Base-by-base conservation (phyloP, 2,888 invertebrate species). In the Drosophila dives region DNA sequence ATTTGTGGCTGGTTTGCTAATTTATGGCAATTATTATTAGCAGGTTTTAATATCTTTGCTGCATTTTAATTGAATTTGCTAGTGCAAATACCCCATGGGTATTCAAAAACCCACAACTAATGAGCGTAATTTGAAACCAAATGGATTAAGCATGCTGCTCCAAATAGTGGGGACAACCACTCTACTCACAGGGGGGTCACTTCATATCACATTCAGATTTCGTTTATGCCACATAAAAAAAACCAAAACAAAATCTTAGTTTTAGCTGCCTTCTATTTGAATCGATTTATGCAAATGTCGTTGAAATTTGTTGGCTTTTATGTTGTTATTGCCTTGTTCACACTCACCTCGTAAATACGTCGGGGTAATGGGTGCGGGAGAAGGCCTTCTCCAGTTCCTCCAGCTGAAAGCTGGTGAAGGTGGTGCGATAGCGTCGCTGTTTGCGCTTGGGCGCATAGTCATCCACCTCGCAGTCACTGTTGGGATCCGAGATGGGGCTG, bases 361-460 rank as follows among this genome's bases (percentile, higher is more conserved):
- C 99, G 40, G 99, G 99, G 93, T 99, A 99, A 93, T 99, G 99
- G 17, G 99, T 99, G 92, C 98, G 96, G 3, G 98, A 97, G 94
- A 99, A 99, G 0, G 99, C 98, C 92, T 99, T 99, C 93, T 99
- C 99, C 86, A 99, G 93, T 93, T 99, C 99, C 92, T 99, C 99
- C 80, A 99, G 94, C 93, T 99, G 98, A 91, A 97, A 98, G 91
- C 97, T 97, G 53, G 98, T 98, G 93, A 98, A 98, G 36, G 98
- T 98, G n/a, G 98, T 98, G 78, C 98, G 94, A 92, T 98, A 98
- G 53, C 98, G 94, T 11, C 98, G 94, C 92, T 98, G 98, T 92
- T 98, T 98, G 79, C 98, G 94, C 93, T 98, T 98, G 0, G 97
- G 97, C 0, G 97, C 94, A 91, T 96, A 97, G 80, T 97, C 97